These are phyloP conservation scores for Euzetes globulus DNA, from an alignment of 2,888 invertebrate species.

Conservation along the genomic window DNA sequence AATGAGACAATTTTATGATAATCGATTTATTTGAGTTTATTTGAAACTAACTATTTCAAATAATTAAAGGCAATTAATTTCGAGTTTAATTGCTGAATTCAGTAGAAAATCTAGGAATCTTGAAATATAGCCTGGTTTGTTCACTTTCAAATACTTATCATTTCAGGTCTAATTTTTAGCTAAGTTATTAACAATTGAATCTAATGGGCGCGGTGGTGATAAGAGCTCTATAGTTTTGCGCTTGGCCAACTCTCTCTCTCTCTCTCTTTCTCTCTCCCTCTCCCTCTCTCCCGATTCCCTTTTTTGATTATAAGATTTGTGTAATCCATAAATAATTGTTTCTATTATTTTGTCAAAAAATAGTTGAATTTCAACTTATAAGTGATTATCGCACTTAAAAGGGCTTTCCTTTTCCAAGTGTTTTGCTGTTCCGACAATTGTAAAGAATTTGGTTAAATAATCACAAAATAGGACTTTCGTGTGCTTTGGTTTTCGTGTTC, in stretches of 20 bases:
- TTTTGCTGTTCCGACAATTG: background rate
- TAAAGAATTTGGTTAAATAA: background rate
- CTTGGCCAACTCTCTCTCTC: background rate
- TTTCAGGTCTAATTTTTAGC: background rate
- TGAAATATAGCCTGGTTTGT: background rate
- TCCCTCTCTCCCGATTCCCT: background rate
- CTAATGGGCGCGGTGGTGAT: background rate
- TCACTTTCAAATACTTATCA: background rate
- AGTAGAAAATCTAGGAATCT: too few species aligned
- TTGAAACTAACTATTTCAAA: too few species aligned
- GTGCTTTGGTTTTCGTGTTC: background rate
- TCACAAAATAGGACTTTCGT: slow-evolving; percentile 4
- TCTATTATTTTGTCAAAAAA: slow-evolving; percentile 8
- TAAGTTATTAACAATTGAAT: background rate
- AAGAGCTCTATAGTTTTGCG: background rate
- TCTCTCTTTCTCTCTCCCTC: background rate
- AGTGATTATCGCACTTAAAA: background rate
- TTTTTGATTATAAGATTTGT: background rate
- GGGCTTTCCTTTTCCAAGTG: background rate
- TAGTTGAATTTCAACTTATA: background rate
- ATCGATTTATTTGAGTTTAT: too few species aligned
- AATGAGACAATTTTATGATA: too few species aligned
- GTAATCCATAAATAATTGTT: slow-evolving; percentile 7
- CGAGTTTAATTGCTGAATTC: too few species aligned
- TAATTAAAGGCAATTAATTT: too few species aligned